These are phyloP conservation scores for Tiphia femorata DNA, from an alignment of 2,888 invertebrate genomes.

Conservation along the genomic window DNA sequence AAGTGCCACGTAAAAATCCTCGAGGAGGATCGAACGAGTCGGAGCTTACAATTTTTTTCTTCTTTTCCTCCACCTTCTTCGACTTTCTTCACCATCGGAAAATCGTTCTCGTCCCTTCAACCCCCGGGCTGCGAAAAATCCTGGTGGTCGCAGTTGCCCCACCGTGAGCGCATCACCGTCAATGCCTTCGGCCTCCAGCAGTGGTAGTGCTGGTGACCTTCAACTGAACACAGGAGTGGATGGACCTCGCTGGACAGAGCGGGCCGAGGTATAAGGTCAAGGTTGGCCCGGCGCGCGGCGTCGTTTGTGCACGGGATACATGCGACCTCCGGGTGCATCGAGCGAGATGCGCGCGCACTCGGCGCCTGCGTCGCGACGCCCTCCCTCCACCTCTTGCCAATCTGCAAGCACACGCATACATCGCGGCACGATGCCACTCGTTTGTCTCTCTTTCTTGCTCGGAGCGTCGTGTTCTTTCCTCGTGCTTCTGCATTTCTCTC, in stretches of 20 bases:
- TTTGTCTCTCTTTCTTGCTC: too few relatives aligned
- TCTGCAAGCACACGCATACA: too few relatives aligned
- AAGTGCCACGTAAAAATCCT: too few relatives aligned
- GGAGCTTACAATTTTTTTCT: constrained; percentile 35
- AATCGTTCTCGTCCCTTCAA: constrained; percentile 5
- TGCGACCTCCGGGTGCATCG: constrained; percentile 50
- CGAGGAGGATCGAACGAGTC: constrained; percentile 38
- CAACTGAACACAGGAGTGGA: constrained; percentile 45
- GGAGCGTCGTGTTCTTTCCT: too few relatives aligned
- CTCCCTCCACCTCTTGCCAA: too few relatives aligned
- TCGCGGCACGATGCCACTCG: too few relatives aligned
- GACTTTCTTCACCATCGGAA: constrained; percentile 21
- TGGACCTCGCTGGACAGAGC: constrained; percentile 47
- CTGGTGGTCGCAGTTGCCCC: too few relatives aligned
- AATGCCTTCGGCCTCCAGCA: constrained; percentile 8
- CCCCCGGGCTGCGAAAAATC: too few relatives aligned
- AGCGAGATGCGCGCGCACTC: constrained; percentile 53
- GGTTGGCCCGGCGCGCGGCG: constrained; percentile 44
- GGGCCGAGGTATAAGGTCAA: constrained; percentile 57
- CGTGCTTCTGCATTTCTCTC: background rate
- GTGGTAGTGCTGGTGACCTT: constrained; percentile 37
- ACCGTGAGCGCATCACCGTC: background rate
- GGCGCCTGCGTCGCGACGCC: constrained; percentile 56
- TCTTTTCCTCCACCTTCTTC: too few relatives aligned
- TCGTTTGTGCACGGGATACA: constrained; percentile 19